Base-by-base conservation (phyloP, 1,140 invertebrate genomes). In the Pseudomyrmex dendroicus region DNA sequence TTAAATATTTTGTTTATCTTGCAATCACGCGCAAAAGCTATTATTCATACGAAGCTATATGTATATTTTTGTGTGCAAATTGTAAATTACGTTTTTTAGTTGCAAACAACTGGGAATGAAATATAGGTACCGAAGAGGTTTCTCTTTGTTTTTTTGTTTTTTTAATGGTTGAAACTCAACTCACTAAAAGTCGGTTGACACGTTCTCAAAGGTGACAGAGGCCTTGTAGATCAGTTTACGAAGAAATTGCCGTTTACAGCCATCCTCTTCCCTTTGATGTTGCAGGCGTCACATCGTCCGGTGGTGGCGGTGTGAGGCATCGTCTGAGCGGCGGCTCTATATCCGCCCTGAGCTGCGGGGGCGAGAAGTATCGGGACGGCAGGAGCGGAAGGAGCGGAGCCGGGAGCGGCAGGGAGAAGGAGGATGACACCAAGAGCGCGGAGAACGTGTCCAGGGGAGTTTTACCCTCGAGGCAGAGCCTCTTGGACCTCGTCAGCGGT, bases 211-310 rank as follows among this genome's bases (percentile, higher is more conserved):
- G 5, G 35, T 20, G 35, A n/a, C 13, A 48, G 17, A 52, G 63
- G 12, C 12, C 15, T 52, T 12, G 1, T 35, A 57, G 8, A 0
- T 61, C 8, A 17, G 13, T 2, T 54, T 72, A 13, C 17, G 44
- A 15, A 10, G 8, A 15, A 22, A 66, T 84, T 10, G 22, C 61
- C 61, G 46, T 44, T 70, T 67, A 57, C 52, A 50, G 25, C 12
- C 57, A 20, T 0, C 2, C 15, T 12, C 9, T 9, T 1, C 1
- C n/a, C 12, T 83, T 84, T 66, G 12, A 84, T 46, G 35, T 93
- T 93, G 0, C 92, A 95, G 95, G 95, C 46, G 95, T 96, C 91
- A 95, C 95, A 82, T 92, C 94, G 17, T 91, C 86, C 52, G 88
- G 92, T 67, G 88, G 92, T 67, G 93, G 94, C 64, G 92, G 94